Base-by-base conservation (phyloP, 2,113 vertebrate genomes). In the Maccullochella peelii region DNA sequence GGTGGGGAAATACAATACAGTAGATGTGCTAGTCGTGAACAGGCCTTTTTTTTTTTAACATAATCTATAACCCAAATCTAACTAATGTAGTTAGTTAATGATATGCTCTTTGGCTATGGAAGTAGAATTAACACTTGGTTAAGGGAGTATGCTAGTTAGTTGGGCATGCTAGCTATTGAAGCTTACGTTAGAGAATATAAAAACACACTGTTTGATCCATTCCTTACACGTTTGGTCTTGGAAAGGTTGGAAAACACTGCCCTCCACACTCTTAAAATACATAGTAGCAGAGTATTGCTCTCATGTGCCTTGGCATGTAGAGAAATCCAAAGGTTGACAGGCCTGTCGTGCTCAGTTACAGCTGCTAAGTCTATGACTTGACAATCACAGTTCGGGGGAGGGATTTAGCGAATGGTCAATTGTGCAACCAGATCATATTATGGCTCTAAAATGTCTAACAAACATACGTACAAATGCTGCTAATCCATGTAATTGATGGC, bases 401-500 rank as follows among this genome's bases (percentile, higher is more conserved):
- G 30, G 12, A 36, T 52, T 55, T 54, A 23, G 50, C 1, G 2
- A 68, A 69, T 23, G 62, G 42, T 82, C 66, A 79, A 36, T 38
- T 52, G 44, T 63, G 49, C 61, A 78, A 82, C 62, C 63, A 76
- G 50, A 79, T 83, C 79, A 80, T 73, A 49, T 16, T 33, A 63
- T 33, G 0, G 50, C n/a, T 70, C 30, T 62, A 54, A 40, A 33
- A 76, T 52, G 52, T 80, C 61, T 21, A 36, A 33, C 59, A 16
- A 67, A 73, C 49, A 70, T 55, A 47, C 3, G 14, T 69, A 57
- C 58, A 70, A 61, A 79, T 57, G 16, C 40, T 6, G 40, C 25
- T 88, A 91, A 87, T 89, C 82, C 75, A 71, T 83, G 75, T 78
- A 84, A 86, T 25, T 87, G 75, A 52, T 36, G 12, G 21, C 61